Evolutionary conservation across 1,140 invertebrate species (phyloP), one percentile per base, ranked within the genome.

Genomic region (Philopotamus ludificatus): DNA sequence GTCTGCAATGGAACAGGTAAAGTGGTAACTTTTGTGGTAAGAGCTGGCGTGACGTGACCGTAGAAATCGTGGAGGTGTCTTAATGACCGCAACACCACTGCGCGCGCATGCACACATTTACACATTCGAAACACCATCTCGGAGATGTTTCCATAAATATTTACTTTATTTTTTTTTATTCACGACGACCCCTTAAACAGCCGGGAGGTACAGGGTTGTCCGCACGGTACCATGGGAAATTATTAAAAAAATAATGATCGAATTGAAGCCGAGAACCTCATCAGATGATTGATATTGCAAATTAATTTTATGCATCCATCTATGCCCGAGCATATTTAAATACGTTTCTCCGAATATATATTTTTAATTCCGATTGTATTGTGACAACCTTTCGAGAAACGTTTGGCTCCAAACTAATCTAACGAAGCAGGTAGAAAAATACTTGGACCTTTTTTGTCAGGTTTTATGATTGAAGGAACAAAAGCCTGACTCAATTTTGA

Each of bases 121-220:
- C n/a, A 34, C 22, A 4, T 25, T n/a, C 62, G 21, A 54, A 22
- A 22, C 60, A 42, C 57, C 23, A 25, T 21, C 50, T 54, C 34
- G 44, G 18, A 63, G 51, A 64, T 47, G 57, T 68, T 59, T 55
- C 49, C 55, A 68, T 68, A 68, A 68, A 68, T 68, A 68, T 68
- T 68, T 68, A 63, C 66, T 68, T 68, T 68, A 64, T 68, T 68
- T 68, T 66, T n/a, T 65, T 68, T 50, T 60, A 53, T 22, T 34
- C 16, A 28, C 34, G n/a, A 23, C 18, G 51, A 22, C 60, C 45
- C 60, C n/a, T n/a, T 63, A 63, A 57, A 57, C 26, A 67, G 34
- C 65, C 61, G 47, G 59, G 25, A 64, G 41, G 49, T 16, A 28
- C 66, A 68, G 66, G 66, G 66, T 21, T 68, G 62, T 18, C 66